Percentiles rank a stretch among this genome's conserved stretches.
Evolutionary conservation across 1,140 invertebrate species (phyloP).

Genomic region (Ctenoplectra terminalis): DNA sequence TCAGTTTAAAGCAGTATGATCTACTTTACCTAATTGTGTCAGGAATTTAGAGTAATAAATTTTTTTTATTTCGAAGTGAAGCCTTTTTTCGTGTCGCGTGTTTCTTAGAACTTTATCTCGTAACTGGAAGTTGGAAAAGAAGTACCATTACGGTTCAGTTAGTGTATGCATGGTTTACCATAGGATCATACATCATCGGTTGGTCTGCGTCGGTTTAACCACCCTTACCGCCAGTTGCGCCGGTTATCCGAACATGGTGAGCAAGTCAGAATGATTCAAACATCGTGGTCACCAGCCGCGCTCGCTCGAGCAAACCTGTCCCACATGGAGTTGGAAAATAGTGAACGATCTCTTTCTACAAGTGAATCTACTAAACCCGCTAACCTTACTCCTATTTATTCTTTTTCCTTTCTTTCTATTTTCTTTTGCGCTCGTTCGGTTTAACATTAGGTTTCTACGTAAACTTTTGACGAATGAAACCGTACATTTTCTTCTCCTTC

Average conservation of each 20-base stretch:
- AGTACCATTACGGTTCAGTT: slow-evolving; percentile 45
- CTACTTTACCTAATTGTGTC: not conserved
- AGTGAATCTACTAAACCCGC: not conserved
- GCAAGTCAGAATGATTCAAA: slow-evolving; percentile 58
- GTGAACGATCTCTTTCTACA: not conserved
- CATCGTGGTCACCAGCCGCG: slow-evolving; percentile 19
- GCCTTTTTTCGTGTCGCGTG: not conserved
- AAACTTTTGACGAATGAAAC: no score
- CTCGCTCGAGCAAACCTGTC: not conserved
- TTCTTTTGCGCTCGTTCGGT: not conserved
- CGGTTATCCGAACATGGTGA: slow-evolving; percentile 50
- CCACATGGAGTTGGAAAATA: slow-evolving; percentile 1
- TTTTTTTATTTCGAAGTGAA: not conserved
- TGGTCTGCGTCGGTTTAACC: slow-evolving; percentile 56
- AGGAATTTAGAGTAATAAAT: not conserved
- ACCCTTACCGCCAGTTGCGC: slow-evolving; percentile 49
- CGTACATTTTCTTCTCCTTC: no score
- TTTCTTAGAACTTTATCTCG: no score
- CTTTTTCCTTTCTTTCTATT: no score
- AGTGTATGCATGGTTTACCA: slow-evolving; percentile 64
- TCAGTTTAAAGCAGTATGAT: no score
- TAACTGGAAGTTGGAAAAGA: not conserved
- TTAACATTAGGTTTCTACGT: no score
- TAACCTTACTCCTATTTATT: not conserved
- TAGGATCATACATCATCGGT: slow-evolving; percentile 65